Base-by-base conservation (phyloP, 2,797 vertebrate genomes). In the Rhinoraja longicauda region DNA sequence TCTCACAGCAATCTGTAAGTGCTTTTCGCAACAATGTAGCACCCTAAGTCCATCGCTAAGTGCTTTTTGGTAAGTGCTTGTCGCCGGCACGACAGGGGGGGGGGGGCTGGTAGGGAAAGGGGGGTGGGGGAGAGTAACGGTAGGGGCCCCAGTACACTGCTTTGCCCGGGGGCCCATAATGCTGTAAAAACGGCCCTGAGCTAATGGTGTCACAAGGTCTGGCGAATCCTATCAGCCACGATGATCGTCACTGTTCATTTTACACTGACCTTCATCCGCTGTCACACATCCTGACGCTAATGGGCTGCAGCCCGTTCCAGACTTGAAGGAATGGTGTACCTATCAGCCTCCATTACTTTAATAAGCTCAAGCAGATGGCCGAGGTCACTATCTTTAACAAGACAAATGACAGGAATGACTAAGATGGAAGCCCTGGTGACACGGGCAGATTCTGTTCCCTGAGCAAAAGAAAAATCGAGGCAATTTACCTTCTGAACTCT, bases 401-500 rank as follows among this genome's bases (percentile, higher is more conserved):
- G 93, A 94, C 81, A 84, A 94, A 95, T 93, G 90, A 94, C 94
- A 93, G 93, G 81, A 93, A 93, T 1, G 93, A 93, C 93, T 94
- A 94, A 94, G 95, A 95, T 12, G 81, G 93, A 86, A 93, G 93
- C 57, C 90, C 93, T 45, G 29, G 73, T 94, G 94, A 94, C 94
- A 94, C 57, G 94, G 94, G 93, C 94, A 93, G 93, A 94, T 94
- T 70, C 93, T 93, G 73, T 94, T 93, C 93, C 78, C 95, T 93
- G 93, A 94, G 94, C 91, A 94, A 95, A 95, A 94, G 88, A 94
- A 93, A 94, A 93, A 94, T 82, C 67, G 93, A 93, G 94, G 94
- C 94, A 95, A 95, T 95, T 95, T 94, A 94, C 93, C 94, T 93
- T 94, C 94, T 94, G 95, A 94, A 94, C 95, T 95, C 95, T 94